Percentiles rank a stretch among this genome's conserved stretches.
These are phyloP conservation scores for Scarus forsteni DNA, from an alignment of 2,797 vertebrate genomes.

Conservation along the genomic window DNA sequence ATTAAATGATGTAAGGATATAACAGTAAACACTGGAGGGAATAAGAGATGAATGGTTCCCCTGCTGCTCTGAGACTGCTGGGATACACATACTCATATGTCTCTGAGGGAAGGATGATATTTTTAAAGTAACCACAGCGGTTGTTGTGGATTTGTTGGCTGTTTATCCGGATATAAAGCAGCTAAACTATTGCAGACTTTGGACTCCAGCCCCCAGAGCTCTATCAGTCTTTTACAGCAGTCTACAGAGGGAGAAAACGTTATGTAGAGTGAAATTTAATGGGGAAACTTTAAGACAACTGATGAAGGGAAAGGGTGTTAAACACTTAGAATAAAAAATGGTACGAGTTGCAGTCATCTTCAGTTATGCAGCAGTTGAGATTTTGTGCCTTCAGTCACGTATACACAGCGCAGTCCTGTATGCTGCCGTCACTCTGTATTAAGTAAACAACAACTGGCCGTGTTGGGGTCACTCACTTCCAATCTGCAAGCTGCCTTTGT, in stretches of 20 bases:
- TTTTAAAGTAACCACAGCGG: slow-evolving; percentile 62
- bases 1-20: slow-evolving; percentile 42
- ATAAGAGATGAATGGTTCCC: slow-evolving; percentile 66
- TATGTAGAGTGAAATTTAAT: slow-evolving; percentile 34
- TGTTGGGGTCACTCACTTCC: slow-evolving; percentile 69
- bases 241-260: slow-evolving; percentile 33
- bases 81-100: slow-evolving; percentile 50
- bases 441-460: slow-evolving; percentile 73
- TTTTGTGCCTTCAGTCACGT: slow-evolving; percentile 77
- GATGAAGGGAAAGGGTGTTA: slow-evolving; percentile 17
- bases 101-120: slow-evolving; percentile 58
- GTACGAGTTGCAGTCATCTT: slow-evolving; percentile 42
- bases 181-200: slow-evolving; percentile 47
- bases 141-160: slow-evolving; percentile 47
- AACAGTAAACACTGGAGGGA: slow-evolving; percentile 46
- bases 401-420: slow-evolving; percentile 48
- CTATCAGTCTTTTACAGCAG: slow-evolving; percentile 23
- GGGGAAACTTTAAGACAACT: slow-evolving; percentile 38
- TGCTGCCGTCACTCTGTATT: slow-evolving; percentile 48
- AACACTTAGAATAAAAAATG: slow-evolving; percentile 32
- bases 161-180: slow-evolving; percentile 59
- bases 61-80: slow-evolving; percentile 38
- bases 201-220: slow-evolving; percentile 41
- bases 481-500: slow-evolving; percentile 72
- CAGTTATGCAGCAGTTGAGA: slow-evolving; percentile 28